phyloP scores from a whole-genome alignment of 92 coral and sea anemone genomes.

The Palythoa caribaeorum region DNA sequence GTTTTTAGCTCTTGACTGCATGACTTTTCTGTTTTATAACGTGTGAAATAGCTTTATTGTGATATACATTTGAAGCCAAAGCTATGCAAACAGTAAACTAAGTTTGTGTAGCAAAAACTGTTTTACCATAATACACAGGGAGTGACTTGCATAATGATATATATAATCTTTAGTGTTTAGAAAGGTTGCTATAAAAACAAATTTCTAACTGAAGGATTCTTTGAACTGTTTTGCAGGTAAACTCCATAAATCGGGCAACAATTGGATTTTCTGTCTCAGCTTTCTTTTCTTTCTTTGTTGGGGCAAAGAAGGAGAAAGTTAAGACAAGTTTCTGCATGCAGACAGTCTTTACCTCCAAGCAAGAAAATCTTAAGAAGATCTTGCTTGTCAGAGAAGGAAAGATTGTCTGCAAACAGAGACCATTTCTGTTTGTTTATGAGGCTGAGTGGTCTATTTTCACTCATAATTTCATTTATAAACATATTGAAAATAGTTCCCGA shows the following conservation, averaged over 20 bases:
- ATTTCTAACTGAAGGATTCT: constrained; percentile 22
- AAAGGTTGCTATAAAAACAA: neutral
- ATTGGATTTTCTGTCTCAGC: neutral
- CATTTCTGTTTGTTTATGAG: neutral
- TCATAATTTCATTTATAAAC: no score
- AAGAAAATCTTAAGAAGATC: neutral
- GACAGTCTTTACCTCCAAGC: neutral
- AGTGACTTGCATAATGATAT: no score
- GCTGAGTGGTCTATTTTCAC: no score
- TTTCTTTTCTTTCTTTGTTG: neutral
- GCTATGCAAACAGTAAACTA: neutral
- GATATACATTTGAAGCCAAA: neutral
- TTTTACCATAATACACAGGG: neutral
- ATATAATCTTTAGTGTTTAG: neutral
- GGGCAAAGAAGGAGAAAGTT: neutral
- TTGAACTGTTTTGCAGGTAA: constrained; percentile 30
- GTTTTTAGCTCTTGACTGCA: no score
- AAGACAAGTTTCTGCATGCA: neutral
- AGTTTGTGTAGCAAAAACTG: neutral
- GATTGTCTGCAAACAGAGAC: neutral
- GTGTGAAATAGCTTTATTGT: no score
- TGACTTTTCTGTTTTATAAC: no score
- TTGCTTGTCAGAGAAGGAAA: neutral
- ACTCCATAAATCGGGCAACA: neutral
- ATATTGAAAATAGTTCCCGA: no score